A percentile compares a stretch with the other conserved stretches of the same genome.
These are phyloP conservation scores for Phyllostomus discolor DNA, from an alignment of 2,113 vertebrate genomes.

Conservation along the genomic window DNA sequence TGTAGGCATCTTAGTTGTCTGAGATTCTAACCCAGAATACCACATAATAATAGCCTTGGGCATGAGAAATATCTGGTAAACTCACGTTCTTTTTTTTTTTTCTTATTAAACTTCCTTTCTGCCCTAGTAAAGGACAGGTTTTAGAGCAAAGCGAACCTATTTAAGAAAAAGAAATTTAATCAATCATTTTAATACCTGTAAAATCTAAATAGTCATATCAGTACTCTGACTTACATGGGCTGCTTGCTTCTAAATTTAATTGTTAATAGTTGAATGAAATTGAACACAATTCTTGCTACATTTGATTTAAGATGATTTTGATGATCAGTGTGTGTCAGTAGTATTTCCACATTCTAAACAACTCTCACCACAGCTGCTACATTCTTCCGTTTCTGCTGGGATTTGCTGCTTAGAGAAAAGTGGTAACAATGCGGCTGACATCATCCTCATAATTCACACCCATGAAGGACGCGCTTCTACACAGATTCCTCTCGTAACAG, in stretches of 20 bases:
- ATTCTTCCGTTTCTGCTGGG: conserved; percentile 46
- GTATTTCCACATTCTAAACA: conserved; percentile 43
- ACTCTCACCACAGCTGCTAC: conserved; percentile 11
- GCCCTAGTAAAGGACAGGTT: neutral
- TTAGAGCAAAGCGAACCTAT: neutral
- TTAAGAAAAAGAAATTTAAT: neutral
- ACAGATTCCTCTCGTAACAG: conserved; percentile 14
- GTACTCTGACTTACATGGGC: neutral
- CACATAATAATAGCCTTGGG: neutral
- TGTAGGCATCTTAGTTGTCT: neutral
- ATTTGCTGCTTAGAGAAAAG: conserved; percentile 54
- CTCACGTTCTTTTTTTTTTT: neutral
- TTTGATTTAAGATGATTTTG: conserved; percentile 35
- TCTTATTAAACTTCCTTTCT: neutral
- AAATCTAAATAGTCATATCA: neutral
- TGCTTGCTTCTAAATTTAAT: neutral
- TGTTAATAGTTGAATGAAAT: neutral
- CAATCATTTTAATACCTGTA: neutral
- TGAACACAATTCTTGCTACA: conserved; percentile 34
- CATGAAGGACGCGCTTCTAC: conserved; percentile 60
- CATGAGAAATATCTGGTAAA: neutral
- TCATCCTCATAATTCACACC: conserved; percentile 61
- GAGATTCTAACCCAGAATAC: neutral
- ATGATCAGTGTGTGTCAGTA: conserved; percentile 6
- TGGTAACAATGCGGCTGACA: conserved; percentile 1